phyloP scores from a whole-genome alignment of 2,113 vertebrate genomes.

The Misgurnus mizolepis region DNA sequence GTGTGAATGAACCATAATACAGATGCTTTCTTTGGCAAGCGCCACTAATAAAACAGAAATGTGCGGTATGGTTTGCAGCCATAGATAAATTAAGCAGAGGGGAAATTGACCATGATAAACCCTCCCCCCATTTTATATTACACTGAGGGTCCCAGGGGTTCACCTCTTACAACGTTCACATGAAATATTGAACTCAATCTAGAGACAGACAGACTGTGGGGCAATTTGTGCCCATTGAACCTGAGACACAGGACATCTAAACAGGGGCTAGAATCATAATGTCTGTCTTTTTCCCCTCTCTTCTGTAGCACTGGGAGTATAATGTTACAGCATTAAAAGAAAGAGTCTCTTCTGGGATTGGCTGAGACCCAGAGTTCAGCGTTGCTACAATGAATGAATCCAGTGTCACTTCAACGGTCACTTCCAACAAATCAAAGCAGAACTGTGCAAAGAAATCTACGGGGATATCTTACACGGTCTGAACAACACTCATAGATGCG shows the following conservation, averaged over 20 bases:
- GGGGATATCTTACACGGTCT: neutral
- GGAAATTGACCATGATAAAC: neutral
- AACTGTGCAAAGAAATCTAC: neutral
- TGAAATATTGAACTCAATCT: slow-evolving; percentile 23
- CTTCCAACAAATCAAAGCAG: slow-evolving; percentile 21
- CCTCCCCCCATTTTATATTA: slow-evolving; percentile 18
- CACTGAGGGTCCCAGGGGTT: neutral
- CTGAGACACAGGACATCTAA: neutral
- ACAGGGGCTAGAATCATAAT: slow-evolving; percentile 13
- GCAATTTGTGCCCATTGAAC: neutral
- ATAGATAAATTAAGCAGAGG: slow-evolving; percentile 5
- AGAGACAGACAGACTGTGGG: neutral
- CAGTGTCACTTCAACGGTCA: slow-evolving; percentile 39
- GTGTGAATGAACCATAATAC: no score
- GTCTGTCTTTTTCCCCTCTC: slow-evolving; percentile 6
- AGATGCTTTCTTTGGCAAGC: no score
- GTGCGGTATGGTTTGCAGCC: neutral
- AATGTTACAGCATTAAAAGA: slow-evolving; percentile 35
- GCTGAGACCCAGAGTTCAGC: slow-evolving; percentile 24
- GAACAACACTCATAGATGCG: neutral
- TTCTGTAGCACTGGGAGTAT: slow-evolving; percentile 18
- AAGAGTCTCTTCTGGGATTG: slow-evolving; percentile 22
- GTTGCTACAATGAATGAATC: slow-evolving; percentile 31
- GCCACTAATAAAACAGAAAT: no score
- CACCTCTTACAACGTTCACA: slow-evolving; percentile 25